Percentiles rank a stretch among this genome's conserved stretches.
phyloP scores from a whole-genome alignment of 2,888 invertebrate species.

The Zele albiditarsus region DNA sequence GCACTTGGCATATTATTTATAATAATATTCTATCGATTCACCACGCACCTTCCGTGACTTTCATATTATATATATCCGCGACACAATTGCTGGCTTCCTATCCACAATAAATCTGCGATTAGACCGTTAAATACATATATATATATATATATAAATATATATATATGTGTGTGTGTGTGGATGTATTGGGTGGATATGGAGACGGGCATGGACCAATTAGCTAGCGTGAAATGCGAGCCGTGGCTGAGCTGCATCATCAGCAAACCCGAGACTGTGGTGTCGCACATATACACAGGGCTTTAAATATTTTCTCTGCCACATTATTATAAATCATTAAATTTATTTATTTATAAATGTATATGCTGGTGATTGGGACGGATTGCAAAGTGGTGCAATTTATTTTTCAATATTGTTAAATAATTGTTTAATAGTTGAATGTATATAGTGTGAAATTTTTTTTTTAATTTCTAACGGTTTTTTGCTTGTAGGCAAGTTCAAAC shows the following conservation, averaged over 20 bases:
- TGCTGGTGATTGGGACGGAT: no score
- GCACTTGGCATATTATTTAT: neutral
- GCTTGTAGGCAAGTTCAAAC: no score
- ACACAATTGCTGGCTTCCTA: conserved; percentile 1
- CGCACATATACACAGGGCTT: conserved; percentile 3
- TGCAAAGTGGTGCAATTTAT: no score
- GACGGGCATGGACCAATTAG: conserved; percentile 56
- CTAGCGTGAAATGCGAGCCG: conserved; percentile 58
- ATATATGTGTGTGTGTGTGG: conserved; percentile 12
- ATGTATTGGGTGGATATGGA: neutral
- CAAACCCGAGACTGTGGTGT: conserved; percentile 45
- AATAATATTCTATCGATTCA: conserved; percentile 26
- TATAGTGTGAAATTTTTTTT: no score
- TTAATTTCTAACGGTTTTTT: no score
- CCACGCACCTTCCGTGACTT: conserved; percentile 14
- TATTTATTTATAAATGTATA: neutral
- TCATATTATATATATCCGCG: neutral
- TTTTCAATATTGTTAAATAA: no score
- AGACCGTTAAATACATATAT: conserved; percentile 10
- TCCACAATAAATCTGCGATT: conserved; percentile 53
- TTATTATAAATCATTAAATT: conserved; percentile 13
- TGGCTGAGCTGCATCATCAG: conserved; percentile 28
- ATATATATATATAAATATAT: neutral
- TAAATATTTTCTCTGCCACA: neutral
- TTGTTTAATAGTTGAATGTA: no score